Evolutionary conservation across 2,888 invertebrate genomes (phyloP).

Genomic region (Diabrotica balteata): DNA sequence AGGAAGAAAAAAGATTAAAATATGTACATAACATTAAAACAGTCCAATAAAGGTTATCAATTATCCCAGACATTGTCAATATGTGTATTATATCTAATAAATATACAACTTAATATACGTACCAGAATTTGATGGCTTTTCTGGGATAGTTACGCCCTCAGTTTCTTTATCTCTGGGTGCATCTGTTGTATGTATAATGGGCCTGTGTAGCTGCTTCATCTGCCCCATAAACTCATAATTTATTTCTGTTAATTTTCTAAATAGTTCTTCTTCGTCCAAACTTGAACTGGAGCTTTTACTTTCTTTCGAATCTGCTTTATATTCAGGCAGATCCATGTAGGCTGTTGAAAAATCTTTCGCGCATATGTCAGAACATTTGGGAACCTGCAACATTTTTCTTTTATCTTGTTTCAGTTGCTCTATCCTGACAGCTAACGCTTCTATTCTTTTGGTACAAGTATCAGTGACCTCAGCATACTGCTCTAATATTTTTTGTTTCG

Average conservation of each 20-base stretch:
- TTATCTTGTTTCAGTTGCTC: conserved; percentile 68
- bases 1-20: too few species aligned
- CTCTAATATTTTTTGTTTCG: conserved; percentile 31
- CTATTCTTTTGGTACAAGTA: conserved; percentile 65
- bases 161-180: not conserved
- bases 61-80: too few species aligned
- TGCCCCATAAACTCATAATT: conserved; percentile 50
- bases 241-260: conserved; percentile 49
- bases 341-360: conserved; percentile 49
- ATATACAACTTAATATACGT: not conserved
- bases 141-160: not conserved
- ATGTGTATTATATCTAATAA: too few species aligned
- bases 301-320: conserved; percentile 38
- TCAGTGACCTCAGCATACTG: conserved; percentile 64
- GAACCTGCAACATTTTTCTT: conserved; percentile 55
- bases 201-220: conserved; percentile 40
- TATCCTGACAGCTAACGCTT: conserved; percentile 65
- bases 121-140: not conserved
- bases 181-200: not conserved
- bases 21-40: too few species aligned
- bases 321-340: conserved; percentile 51
- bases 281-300: conserved; percentile 38
- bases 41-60: too few species aligned
- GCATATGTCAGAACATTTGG: conserved; percentile 36
- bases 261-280: conserved; percentile 45